Evolutionary conservation across 2,797 vertebrate species (phyloP), one percentile per base, ranked within the genome.

Genomic region (Sorex maritimensis): DNA sequence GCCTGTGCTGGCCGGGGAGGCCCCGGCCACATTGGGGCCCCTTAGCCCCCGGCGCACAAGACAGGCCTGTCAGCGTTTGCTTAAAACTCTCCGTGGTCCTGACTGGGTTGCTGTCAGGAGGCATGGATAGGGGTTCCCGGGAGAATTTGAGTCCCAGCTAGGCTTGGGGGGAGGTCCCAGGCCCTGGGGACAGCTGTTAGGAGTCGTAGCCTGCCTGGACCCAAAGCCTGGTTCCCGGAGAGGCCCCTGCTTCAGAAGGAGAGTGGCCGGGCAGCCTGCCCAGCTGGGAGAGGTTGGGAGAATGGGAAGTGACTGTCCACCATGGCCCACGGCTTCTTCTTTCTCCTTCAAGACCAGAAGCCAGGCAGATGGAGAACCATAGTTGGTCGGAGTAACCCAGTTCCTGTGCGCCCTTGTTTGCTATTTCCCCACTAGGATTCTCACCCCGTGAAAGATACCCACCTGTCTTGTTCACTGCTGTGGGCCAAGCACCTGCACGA

Each of bases 41-140:
- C 88, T 96, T 67, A 95, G 86, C 44, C 19, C 0, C 0, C 23
- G 67, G 92, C 68, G 2, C 2, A 65, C 73, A 83, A 67, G 17
- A 17, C 30, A 17, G 80, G 2, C 6, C 92, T 88, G 78, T 85
- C 79, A 72, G 41, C 84, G 91, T 83, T 78, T 44, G 91, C 71
- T 78, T 0, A 24, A 69, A 80, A 93, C 92, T 96, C 78, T 63
- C 44, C 82, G 88, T 0, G 1, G 72, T 58, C 41, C 80, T 79
- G 61, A 81, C 44, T 91, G 75, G 61, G 75, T 0, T 58, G 88
- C 11, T 34, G 82, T 74, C 81, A 85, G 55, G 88, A 93, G 72
- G 58, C 63, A 34, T 5, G 49, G 65, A 71, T 73, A 0, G 69
- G 13, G 13, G 52, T 55, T 55, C 52, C 0, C 82, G 0, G 12